phyloP scores from a whole-genome alignment of 2,797 vertebrate genomes.

The Lepidocolaptes lacrymiger region DNA sequence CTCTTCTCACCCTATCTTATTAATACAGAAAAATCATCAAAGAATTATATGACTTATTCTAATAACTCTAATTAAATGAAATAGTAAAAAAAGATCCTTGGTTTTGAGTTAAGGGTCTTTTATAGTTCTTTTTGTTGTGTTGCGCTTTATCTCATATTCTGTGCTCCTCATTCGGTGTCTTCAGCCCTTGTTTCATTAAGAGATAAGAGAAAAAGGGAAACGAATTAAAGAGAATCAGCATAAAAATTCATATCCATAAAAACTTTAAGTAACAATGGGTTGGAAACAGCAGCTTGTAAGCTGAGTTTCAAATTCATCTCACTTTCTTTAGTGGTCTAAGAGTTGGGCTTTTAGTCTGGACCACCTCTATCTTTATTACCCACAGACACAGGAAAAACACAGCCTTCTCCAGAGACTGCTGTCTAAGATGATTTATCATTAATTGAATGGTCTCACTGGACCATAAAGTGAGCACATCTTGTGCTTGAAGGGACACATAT shows the following conservation, averaged over 20 bases:
- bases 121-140: not conserved
- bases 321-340: not conserved
- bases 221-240: not conserved
- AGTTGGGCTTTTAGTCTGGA: not conserved
- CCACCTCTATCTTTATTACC: not conserved
- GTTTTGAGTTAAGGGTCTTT: not conserved
- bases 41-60: not conserved
- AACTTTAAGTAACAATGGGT: not conserved
- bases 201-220: not conserved
- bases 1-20: not conserved
- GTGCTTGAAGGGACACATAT: not conserved
- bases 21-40: not conserved
- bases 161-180: accelerated
- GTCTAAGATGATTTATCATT: not conserved
- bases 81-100: not conserved
- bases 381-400: not conserved
- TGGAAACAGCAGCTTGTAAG: not conserved
- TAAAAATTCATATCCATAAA: not conserved
- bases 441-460: not conserved
- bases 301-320: not conserved
- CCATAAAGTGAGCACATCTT: not conserved
- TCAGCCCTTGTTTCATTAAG: not conserved
- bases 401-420: not conserved
- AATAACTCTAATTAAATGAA: not conserved
- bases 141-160: not conserved